Evolutionary conservation across 1,140 invertebrate genomes (phyloP).

Genomic region (Drosophila nigromelanica): DNA sequence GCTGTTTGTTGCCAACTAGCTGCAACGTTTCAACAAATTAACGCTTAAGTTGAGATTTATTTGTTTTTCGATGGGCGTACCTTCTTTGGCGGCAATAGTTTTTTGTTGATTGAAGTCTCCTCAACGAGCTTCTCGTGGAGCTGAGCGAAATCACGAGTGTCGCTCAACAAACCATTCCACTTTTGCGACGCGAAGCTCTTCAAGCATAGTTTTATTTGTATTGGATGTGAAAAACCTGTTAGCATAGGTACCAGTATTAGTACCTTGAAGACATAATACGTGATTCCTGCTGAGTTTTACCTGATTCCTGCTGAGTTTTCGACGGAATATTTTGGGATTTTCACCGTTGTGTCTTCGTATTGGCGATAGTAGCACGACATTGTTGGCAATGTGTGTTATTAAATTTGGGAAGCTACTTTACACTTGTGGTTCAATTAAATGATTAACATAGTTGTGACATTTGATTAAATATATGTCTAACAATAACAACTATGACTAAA

Average conservation of each 20-base stretch:
- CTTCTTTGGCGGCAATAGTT: slow-evolving; percentile 95
- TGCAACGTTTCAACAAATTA: slow-evolving; percentile 12
- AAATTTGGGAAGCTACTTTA: slow-evolving; percentile 5
- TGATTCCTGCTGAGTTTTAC: slow-evolving; percentile 86
- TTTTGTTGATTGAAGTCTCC: slow-evolving; percentile 92
- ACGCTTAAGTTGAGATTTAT: background rate
- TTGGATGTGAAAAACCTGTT: background rate
- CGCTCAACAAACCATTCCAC: slow-evolving; percentile 92
- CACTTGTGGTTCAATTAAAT: slow-evolving; percentile 29
- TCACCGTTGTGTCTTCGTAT: slow-evolving; percentile 86
- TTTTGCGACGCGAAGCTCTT: slow-evolving; percentile 86
- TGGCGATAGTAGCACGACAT: slow-evolving; percentile 88
- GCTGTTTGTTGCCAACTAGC: slow-evolving; percentile 89
- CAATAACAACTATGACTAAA: slow-evolving; percentile 22
- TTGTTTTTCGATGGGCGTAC: slow-evolving; percentile 82
- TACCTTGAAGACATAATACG: slow-evolving; percentile 87
- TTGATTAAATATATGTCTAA: slow-evolving; percentile 22
- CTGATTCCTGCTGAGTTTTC: slow-evolving; percentile 86
- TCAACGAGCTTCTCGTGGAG: slow-evolving; percentile 92
- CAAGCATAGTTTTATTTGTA: background rate
- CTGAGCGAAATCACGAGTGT: slow-evolving; percentile 93
- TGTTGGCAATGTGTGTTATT: slow-evolving; percentile 23
- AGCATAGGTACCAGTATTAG: slow-evolving; percentile 9
- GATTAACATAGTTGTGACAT: slow-evolving; percentile 33
- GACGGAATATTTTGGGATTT: slow-evolving; percentile 85